Conservation (phyloP, 2,888 invertebrate genomes). For the Trichogramma evanescens region DNA sequence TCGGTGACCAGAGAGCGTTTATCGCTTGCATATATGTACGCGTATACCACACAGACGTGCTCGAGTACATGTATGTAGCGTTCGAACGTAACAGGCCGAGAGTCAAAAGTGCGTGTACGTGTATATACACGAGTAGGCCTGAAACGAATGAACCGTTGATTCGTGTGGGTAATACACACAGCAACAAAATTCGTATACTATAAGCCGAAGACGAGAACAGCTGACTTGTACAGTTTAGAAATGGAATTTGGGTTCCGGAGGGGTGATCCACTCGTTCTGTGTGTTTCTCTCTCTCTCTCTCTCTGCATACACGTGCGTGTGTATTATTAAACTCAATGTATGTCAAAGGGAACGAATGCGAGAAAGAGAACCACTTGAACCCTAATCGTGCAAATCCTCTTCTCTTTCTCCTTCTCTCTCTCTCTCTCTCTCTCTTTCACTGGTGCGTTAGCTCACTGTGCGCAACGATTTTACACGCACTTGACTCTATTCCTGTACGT, state of each 20-base stretch:
- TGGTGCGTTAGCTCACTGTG: constrained; percentile 25
- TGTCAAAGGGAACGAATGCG: constrained; percentile 2
- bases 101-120: too few species aligned
- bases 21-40: too few species aligned
- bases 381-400: constrained; percentile 32
- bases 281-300: not conserved
- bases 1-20: too few species aligned
- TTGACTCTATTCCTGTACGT: constrained; percentile 49
- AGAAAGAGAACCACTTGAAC: constrained; percentile 35
- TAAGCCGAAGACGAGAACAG: constrained; percentile 33
- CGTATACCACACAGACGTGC: too few species aligned
- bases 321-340: not conserved
- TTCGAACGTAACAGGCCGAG: too few species aligned
- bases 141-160: not conserved
- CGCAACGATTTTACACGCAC: constrained; percentile 55
- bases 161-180: not conserved
- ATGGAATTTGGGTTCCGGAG: constrained; percentile 42
- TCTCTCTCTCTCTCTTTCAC: constrained; percentile 19
- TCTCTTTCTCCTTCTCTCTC: constrained; percentile 37
- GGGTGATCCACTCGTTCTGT: constrained; percentile 32
- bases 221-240: constrained; percentile 31
- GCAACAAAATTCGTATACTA: not conserved
- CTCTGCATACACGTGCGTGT: not conserved
- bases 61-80: too few species aligned
- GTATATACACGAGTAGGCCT: too few species aligned